Percentiles rank a stretch among this genome's conserved stretches.
Evolutionary conservation across 2,888 invertebrate genomes (phyloP).

Genomic region (Amblyteles armatorius): DNA sequence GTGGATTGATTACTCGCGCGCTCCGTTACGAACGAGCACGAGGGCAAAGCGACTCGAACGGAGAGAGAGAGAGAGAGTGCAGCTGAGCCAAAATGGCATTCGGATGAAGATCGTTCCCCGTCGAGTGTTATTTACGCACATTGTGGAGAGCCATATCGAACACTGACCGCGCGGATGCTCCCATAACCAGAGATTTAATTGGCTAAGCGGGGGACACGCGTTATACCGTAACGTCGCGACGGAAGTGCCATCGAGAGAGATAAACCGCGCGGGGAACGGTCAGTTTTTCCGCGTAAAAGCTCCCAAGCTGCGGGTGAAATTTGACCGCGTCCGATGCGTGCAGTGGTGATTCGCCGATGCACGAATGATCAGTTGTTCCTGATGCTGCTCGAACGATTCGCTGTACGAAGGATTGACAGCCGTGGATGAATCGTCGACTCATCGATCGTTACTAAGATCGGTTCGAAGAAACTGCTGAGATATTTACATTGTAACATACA

Average conservation of each 20-base stretch:
- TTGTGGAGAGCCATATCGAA: conserved; percentile 2
- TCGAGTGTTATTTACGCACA: conserved; percentile 30
- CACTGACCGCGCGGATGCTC: conserved; percentile 20
- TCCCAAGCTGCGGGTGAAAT: conserved; percentile 16
- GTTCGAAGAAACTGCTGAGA: not conserved
- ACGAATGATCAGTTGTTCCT: not conserved
- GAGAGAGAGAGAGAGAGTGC: not conserved
- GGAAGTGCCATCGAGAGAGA: conserved; percentile 11
- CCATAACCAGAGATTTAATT: conserved; percentile 64
- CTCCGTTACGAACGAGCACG: conserved; percentile 17
- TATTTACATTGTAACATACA: too few relatives aligned
- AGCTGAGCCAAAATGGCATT: conserved; percentile 59
- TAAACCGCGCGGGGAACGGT: conserved; percentile 1
- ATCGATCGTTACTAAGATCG: conserved; percentile 27
- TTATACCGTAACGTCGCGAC: conserved; percentile 26
- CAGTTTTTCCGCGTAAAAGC: conserved; percentile 29
- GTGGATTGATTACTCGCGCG: conserved; percentile 57
- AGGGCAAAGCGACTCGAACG: not conserved
- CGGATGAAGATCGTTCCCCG: conserved; percentile 66
- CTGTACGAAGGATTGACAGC: not conserved
- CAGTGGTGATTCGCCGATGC: not conserved
- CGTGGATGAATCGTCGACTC: conserved; percentile 6
- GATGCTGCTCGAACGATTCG: conserved; percentile 3
- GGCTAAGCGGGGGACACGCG: conserved; percentile 43
- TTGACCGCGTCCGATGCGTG: not conserved